phyloP scores from a whole-genome alignment of 2,113 vertebrate genomes.

The Hydrochoerus hydrochaeris region DNA sequence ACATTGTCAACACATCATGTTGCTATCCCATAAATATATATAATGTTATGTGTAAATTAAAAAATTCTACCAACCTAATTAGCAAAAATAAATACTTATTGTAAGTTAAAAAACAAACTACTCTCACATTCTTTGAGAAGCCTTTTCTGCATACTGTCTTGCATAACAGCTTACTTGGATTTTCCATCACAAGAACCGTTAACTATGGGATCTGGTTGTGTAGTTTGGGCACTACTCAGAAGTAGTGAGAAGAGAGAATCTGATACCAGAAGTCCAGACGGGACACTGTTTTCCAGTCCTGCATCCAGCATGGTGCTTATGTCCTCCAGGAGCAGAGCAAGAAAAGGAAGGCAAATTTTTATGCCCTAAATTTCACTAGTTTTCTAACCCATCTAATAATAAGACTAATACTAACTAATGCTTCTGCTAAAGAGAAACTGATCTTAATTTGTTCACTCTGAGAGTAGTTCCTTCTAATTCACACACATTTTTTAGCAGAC shows the following conservation, averaged over 20 bases:
- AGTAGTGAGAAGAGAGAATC: neutral
- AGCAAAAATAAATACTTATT: neutral
- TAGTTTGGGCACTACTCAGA: neutral
- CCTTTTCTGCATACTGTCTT: neutral
- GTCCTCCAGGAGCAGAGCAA: neutral
- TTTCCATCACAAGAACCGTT: slow-evolving; percentile 19
- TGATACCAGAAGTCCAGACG: neutral
- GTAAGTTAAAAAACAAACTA: neutral
- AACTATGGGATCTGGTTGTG: neutral
- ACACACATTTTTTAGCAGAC: neutral
- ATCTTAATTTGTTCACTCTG: neutral
- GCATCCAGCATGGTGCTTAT: neutral
- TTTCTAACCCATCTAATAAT: neutral
- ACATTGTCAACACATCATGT: neutral
- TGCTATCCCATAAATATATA: neutral
- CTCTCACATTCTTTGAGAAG: neutral
- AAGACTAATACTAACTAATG: neutral
- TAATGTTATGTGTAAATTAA: neutral
- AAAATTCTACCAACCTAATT: neutral
- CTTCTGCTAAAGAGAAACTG: neutral
- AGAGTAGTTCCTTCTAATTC: neutral
- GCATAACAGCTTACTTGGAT: neutral
- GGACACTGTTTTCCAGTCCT: neutral
- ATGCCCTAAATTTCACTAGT: neutral
- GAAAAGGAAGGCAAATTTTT: neutral